These are phyloP conservation scores for Montipora sp. DNA, from an alignment of 64 coral and sea anemone genomes.

Conservation along the genomic window DNA sequence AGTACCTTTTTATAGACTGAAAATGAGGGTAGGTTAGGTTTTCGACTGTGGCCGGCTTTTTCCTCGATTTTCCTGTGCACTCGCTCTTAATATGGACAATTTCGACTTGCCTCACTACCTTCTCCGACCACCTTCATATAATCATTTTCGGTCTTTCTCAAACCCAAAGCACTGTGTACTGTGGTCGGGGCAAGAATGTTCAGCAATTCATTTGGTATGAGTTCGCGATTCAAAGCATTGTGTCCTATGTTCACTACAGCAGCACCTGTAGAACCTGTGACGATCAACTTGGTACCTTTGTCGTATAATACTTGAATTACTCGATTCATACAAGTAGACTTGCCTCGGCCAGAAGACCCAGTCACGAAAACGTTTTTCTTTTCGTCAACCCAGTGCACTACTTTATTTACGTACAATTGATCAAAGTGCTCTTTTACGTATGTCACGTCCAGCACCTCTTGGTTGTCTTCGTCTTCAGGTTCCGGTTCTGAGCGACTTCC, in stretches of 20 bases:
- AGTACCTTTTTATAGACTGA: not conserved
- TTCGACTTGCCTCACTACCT: not conserved
- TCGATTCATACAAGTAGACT: not conserved
- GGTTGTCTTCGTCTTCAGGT: not conserved
- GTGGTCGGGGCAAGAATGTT: not conserved
- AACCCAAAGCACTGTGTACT: not conserved
- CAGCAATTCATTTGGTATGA: not conserved
- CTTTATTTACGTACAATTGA: not conserved
- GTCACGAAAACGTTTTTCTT: not conserved
- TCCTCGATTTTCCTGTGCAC: constrained; percentile 53
- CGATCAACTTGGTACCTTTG: not conserved
- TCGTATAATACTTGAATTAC: not conserved
- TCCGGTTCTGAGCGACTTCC: not conserved
- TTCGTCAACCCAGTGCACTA: not conserved
- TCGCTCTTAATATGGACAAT: not conserved
- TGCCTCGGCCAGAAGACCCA: not conserved
- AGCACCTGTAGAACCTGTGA: not conserved
- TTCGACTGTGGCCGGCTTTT: constrained; percentile 37
- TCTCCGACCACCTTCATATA: not conserved
- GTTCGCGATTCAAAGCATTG: not conserved
- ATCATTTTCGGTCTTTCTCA: not conserved
- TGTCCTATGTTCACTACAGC: not conserved
- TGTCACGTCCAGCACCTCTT: not conserved
- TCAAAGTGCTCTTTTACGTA: constrained; percentile 1
- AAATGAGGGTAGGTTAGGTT: constrained; percentile 65